Percentiles rank a stretch among this genome's conserved stretches.
Conservation (phyloP, 1,140 invertebrate species). For the Solen grandis region DNA sequence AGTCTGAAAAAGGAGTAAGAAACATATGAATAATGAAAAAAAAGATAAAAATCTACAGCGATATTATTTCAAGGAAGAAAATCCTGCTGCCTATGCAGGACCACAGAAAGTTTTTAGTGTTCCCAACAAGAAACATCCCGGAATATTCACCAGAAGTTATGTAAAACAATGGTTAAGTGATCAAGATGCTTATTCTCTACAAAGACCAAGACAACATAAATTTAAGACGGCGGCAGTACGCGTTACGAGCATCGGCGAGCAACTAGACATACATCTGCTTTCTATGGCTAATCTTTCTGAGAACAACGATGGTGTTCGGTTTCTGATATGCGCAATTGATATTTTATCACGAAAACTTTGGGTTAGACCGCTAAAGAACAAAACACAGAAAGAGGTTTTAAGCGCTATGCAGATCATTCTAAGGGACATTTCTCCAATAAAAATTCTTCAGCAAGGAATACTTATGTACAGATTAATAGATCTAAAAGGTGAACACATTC, state of each 20-base stretch:
- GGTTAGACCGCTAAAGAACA: slow-evolving; percentile 52
- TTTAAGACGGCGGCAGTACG: slow-evolving; percentile 5
- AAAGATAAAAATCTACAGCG: neutral
- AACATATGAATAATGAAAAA: too few species aligned
- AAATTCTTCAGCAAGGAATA: slow-evolving; percentile 31
- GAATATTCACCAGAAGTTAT: neutral
- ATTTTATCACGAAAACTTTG: too few species aligned
- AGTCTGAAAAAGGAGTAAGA: too few species aligned
- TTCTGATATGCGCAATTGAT: slow-evolving; percentile 50
- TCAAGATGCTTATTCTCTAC: slow-evolving; percentile 21
- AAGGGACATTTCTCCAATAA: neutral
- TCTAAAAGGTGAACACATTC: slow-evolving; percentile 4
- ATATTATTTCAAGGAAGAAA: slow-evolving; percentile 17
- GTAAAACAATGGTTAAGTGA: slow-evolving; percentile 18
- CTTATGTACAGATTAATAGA: slow-evolving; percentile 23
- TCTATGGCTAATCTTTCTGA: slow-evolving; percentile 37
- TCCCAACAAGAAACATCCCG: slow-evolving; percentile 19
- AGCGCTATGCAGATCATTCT: slow-evolving; percentile 44
- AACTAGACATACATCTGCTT: too few species aligned
- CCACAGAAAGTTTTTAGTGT: neutral
- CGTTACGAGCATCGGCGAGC: slow-evolving; percentile 9
- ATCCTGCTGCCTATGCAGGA: slow-evolving; percentile 7
- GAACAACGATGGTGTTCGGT: slow-evolving; percentile 40
- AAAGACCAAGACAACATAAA: slow-evolving; percentile 11
- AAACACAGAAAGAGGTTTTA: slow-evolving; percentile 52